Base-by-base conservation (phyloP, 1,140 invertebrate species). In the Ips nitidus region DNA sequence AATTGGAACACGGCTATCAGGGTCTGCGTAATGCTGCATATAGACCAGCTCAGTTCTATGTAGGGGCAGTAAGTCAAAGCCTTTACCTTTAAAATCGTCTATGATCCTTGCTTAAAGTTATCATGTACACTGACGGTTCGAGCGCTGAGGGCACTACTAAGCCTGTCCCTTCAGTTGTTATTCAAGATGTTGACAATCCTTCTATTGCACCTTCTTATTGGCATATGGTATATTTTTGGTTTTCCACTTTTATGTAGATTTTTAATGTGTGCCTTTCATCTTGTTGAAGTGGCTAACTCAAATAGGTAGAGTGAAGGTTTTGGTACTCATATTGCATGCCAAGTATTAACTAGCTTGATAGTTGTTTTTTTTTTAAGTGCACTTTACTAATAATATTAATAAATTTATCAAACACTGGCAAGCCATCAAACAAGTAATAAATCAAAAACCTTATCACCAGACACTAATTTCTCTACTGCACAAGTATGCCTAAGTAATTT, bases 1-100 rank as follows among this genome's bases (percentile, higher is more conserved):
- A 94, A 85, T 81, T 94, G 75, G 92, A 94, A 85, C 90, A 92
- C 85, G 92, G 92, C 66, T 94, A 94, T 84, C 91, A 93, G 86
- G 91, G 89, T 71, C 83, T 91, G 74, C 85, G 87, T 74, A 88
- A 89, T 79, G 84, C 87, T 72, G 80, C 84, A 75, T 71, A 61
- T 42, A 74, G 79, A 73, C 77, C 79, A 58, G 75, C 79, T 65
- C 86, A 89, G 73, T 91, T 91, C 82, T 91, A 79, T 76, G 76
- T 81, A 68, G 80, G 79, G 53, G 71, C 77, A 69, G 80, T 81
- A 75, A 80, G 80, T 80, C 50, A 52, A 55, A 64, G 47, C 50
- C 38, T 64, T 41, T 8, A 62, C 22, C 59, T 62, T 66, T 66
- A 42, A 41, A 37, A 57, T 68, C 64, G 37, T 58, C 41, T 61